A percentile compares a stretch with the other conserved stretches of the same genome.
These are phyloP conservation scores for Athrips mouffetella DNA, from an alignment of 2,888 invertebrate species.

Conservation along the genomic window DNA sequence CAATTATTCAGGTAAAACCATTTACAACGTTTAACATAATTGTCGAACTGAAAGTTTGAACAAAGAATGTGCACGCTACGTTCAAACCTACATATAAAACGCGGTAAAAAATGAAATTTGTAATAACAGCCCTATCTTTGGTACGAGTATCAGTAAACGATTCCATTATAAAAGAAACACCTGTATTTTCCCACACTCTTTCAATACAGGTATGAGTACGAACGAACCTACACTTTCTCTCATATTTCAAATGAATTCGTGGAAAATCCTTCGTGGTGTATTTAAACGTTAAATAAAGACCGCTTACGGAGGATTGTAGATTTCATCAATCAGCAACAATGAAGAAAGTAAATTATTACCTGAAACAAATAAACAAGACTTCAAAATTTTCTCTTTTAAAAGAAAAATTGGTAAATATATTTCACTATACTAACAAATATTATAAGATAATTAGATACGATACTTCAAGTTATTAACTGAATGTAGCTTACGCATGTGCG, in stretches of 20 bases:
- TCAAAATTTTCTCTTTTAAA: background rate
- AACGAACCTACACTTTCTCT: too few species aligned
- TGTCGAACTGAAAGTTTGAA: too few species aligned
- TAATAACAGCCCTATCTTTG: conserved; percentile 48
- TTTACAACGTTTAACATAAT: too few species aligned
- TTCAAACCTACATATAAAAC: too few species aligned
- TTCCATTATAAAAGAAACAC: conserved; percentile 41
- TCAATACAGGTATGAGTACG: background rate
- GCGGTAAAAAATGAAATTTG: conserved; percentile 23
- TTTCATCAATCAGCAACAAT: too few species aligned
- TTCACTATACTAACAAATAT: too few species aligned
- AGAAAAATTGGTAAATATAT: too few species aligned
- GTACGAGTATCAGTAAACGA: conserved; percentile 37
- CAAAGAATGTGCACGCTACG: too few species aligned
- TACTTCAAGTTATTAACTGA: too few species aligned
- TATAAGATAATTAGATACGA: too few species aligned
- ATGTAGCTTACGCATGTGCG: too few species aligned
- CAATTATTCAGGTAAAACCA: too few species aligned
- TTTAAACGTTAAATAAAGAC: background rate
- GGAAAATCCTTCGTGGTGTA: background rate
- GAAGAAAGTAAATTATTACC: background rate
- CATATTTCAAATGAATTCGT: background rate
- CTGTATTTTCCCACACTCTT: conserved; percentile 46
- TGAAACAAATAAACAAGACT: conserved; percentile 6
- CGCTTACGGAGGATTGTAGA: background rate